These are phyloP conservation scores for Acyrthosiphon pisum DNA, from an alignment of 1,140 invertebrate genomes.

Conservation along the genomic window DNA sequence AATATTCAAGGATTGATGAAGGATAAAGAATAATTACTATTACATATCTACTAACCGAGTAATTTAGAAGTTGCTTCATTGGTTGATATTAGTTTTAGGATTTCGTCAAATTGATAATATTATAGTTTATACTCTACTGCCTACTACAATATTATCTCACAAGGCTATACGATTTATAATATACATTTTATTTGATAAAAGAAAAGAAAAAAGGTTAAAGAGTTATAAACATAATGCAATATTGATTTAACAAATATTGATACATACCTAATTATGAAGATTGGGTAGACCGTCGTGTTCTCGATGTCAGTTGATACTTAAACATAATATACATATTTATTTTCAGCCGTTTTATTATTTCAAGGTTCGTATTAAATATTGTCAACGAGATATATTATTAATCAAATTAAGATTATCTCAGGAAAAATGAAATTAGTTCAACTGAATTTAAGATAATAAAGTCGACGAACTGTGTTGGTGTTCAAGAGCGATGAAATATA, in stretches of 20 bases:
- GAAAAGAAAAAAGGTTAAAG: not conserved
- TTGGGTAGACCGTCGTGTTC: not conserved
- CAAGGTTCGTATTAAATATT: not conserved
- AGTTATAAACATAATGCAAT: not conserved
- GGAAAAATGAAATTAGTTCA: not conserved
- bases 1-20: not conserved
- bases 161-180: not conserved
- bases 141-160: not conserved
- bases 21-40: not conserved
- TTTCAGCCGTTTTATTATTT: not conserved
- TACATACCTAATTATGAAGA: not conserved
- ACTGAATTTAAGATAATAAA: not conserved
- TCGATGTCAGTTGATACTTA: not conserved
- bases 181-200: not conserved
- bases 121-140: not conserved
- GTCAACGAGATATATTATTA: not conserved
- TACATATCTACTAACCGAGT: not conserved
- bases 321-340: not conserved
- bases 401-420: not conserved
- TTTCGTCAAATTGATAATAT: not conserved
- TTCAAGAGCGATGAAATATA: not conserved
- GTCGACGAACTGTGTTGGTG: not conserved
- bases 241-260: not conserved
- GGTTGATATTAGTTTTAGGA: not conserved
- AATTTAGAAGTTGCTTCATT: not conserved